Evolutionary conservation across 2,888 invertebrate genomes (phyloP).

Genomic region (Melanostoma mellinum): DNA sequence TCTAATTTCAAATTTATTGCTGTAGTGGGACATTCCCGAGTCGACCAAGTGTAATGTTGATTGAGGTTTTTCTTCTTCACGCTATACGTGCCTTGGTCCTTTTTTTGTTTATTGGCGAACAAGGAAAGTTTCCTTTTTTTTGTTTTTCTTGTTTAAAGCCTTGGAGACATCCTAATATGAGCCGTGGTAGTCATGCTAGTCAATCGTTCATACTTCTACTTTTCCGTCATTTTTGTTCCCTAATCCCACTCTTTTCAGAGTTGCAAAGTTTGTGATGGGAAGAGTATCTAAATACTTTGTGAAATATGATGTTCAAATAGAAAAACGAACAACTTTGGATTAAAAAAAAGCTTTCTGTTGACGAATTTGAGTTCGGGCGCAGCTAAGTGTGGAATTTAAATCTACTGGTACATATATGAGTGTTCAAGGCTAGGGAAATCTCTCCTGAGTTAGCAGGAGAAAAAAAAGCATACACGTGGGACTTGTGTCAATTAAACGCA

Average conservation of each 20-base stretch:
- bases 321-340: no score
- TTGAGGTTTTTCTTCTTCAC: slow-evolving; percentile 30
- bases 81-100: slow-evolving; percentile 4
- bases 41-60: slow-evolving; percentile 65
- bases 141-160: neutral
- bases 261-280: no score
- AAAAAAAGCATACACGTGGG: no score
- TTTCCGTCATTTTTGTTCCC: neutral
- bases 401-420: no score
- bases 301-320: no score
- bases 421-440: no score
- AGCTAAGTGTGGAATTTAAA: no score
- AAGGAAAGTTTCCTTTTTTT: slow-evolving; percentile 6
- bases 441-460: no score
- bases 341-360: no score
- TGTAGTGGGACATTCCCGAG: slow-evolving; percentile 33
- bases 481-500: no score
- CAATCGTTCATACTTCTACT: neutral
- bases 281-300: no score
- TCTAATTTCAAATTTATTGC: slow-evolving; percentile 69
- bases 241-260: neutral
- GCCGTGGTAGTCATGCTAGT: neutral
- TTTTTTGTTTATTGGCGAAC: slow-evolving; percentile 9
- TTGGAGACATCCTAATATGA: slow-evolving; percentile 1
- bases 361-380: no score